Base-by-base conservation (phyloP, 1,140 invertebrate genomes). In the Drosophila burlai region DNA sequence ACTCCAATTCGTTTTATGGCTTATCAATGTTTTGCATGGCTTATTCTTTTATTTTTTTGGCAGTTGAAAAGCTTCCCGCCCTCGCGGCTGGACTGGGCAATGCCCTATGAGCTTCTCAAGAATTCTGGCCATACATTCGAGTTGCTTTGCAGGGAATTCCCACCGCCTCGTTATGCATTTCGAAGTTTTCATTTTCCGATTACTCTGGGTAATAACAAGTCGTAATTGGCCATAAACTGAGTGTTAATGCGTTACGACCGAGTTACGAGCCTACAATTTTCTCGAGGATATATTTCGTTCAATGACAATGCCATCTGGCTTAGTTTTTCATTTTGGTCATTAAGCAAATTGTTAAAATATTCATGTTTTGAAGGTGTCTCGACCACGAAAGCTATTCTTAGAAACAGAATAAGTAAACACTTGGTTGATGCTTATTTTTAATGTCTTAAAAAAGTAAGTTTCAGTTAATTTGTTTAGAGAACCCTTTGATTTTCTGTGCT, bases 11-110 rank as follows among this genome's bases (percentile, higher is more conserved):
- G 34, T 43, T 64, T 79, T 79, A 72, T 79, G 52, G 45, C 76
- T 80, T 80, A 83, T 73, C 63, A 86, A 86, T 59, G 50, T 47
- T 78, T 79, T 60, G 72, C 42, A 58, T 75, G 36, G 21, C 26
- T 57, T 76, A 54, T 67, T 58, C 47, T 76, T 68, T 13, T 7
- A 7, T 43, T 55, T 55, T 55, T 26, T 58, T 43, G 54, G 46
- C 21, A 67, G 43, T 57, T 42, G 40, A 15, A 34, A 29, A 34
- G 34, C 16, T 40, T 8, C 7, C 69, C 24, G 15, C 9, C 15
- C 24, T 34, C 15, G n/a, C 13, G n/a, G 16, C 13, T 49, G 38
- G 68, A 67, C 45, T 76, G 62, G 62, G 3, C 47, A 76, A 76
- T 76, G 63, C 54, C 74, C 73, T 76, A 46, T 18, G 21, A 2